These are phyloP conservation scores for Potorous gilbertii DNA, from an alignment of 2,797 vertebrate species.

Conservation along the genomic window DNA sequence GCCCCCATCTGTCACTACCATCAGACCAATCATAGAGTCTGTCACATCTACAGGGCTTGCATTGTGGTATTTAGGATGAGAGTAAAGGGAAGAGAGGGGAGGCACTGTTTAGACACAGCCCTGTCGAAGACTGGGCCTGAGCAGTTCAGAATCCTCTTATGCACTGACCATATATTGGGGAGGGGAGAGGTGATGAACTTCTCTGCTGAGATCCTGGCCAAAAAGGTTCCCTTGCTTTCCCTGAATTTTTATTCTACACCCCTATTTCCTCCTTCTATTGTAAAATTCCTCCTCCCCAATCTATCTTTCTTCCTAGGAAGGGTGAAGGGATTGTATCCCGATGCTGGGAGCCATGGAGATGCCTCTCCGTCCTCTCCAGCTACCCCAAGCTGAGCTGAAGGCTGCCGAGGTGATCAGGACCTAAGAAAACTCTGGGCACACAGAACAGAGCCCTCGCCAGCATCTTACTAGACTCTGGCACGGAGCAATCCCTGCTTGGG, in stretches of 20 bases:
- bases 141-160: neutral
- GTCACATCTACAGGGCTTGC: neutral
- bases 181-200: neutral
- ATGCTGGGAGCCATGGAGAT: slow-evolving; percentile 53
- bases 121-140: neutral
- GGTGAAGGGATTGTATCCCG: neutral
- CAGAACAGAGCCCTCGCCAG: slow-evolving; percentile 76
- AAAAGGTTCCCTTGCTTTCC: neutral
- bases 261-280: neutral
- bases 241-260: slow-evolving; percentile 13
- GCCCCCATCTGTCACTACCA: neutral
- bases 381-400: slow-evolving; percentile 48
- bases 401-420: slow-evolving; percentile 75
- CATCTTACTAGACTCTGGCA: slow-evolving; percentile 83
- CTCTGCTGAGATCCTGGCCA: neutral
- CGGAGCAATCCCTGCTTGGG: slow-evolving; percentile 77
- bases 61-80: neutral
- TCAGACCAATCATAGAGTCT: neutral
- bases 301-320: neutral
- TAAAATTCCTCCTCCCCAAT: neutral
- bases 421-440: slow-evolving; percentile 64
- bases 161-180: neutral
- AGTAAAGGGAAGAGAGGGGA: neutral
- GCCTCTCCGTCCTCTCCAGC: slow-evolving; percentile 45
- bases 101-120: neutral